Percentiles rank a stretch among this genome's conserved stretches.
Conservation (phyloP, 2,888 invertebrate species). For the Philereme transversata region DNA sequence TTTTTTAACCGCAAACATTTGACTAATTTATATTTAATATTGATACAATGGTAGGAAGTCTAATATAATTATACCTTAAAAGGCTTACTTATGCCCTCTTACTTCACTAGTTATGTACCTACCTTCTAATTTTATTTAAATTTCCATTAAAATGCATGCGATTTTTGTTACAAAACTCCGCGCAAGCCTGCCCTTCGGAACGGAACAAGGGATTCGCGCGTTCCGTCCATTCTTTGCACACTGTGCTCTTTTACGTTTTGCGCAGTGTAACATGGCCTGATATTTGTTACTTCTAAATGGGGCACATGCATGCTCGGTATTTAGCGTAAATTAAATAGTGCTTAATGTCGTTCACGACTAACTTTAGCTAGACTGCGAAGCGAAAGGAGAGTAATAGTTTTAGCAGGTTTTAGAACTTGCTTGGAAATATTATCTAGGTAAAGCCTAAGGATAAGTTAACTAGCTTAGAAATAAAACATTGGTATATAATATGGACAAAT, state of each 20-base stretch:
- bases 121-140: not conserved
- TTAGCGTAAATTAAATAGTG: slow-evolving; percentile 16
- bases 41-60: no score
- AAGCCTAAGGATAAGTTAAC: no score
- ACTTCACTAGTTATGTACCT: not conserved
- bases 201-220: slow-evolving; percentile 42
- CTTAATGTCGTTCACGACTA: not conserved
- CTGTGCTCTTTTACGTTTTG: slow-evolving; percentile 23
- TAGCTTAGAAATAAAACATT: no score
- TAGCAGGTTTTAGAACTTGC: no score
- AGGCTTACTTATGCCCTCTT: no score
- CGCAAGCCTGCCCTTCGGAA: slow-evolving; percentile 26
- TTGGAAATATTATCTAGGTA: no score
- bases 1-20: no score
- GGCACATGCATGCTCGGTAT: slow-evolving; percentile 7
- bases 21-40: no score
- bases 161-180: slow-evolving; percentile 42
- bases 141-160: slow-evolving; percentile 35
- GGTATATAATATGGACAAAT: no score
- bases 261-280: slow-evolving; percentile 23
- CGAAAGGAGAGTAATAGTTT: no score
- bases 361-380: not conserved
- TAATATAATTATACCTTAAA: no score
- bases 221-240: slow-evolving; percentile 43
- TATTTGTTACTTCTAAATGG: slow-evolving; percentile 17